Evolutionary conservation across 2,797 vertebrate species (phyloP), one percentile per base, ranked within the genome.

Genomic region (Danionella dracula): DNA sequence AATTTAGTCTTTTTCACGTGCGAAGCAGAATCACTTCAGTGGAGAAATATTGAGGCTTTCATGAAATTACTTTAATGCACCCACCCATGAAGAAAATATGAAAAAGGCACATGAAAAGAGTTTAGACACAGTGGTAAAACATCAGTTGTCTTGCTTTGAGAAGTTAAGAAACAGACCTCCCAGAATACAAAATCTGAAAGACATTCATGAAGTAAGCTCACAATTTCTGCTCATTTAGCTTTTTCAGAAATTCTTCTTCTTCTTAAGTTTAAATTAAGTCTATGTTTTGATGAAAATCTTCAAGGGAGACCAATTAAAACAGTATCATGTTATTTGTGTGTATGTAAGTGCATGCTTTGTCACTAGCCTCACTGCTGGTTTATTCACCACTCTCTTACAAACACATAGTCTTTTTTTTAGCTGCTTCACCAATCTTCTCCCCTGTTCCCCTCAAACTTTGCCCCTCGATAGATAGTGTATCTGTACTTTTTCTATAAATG

Each of bases 111-210:
- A 53, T 74, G 42, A 76, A 73, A 73, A 58, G 29, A 41, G 42
- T 62, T 64, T 67, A 50, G 48, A 66, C 7, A 74, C 58, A 62
- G 74, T 69, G 45, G 56, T 54, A 60, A 54, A 17, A 27, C 31
- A 66, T 42, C 41, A 20, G 68, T 44, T 68, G 77, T 70, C 48
- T 20, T 15, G 23, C 37, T 31, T 68, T 70, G 42, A 51, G 71
- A 53, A 68, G 46, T 12, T 55, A 57, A 74, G 80, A 45, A 45
- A 80, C 71, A 81, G 82, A 87, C 84, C 84, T 82, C 86, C 85
- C 82, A 84, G 75, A 60, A n/a, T 67, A 80, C 81, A 82, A 85
- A 86, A 79, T 78, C 74, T 76, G 82, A 84, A 77, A 81, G 77
- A 79, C 79, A 15, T 77, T 74, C 77, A 56, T 79, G 83, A 79